Percentiles rank a stretch among this genome's conserved stretches.
phyloP scores from a whole-genome alignment of 2,797 vertebrate species.

The Vultur gryphus region DNA sequence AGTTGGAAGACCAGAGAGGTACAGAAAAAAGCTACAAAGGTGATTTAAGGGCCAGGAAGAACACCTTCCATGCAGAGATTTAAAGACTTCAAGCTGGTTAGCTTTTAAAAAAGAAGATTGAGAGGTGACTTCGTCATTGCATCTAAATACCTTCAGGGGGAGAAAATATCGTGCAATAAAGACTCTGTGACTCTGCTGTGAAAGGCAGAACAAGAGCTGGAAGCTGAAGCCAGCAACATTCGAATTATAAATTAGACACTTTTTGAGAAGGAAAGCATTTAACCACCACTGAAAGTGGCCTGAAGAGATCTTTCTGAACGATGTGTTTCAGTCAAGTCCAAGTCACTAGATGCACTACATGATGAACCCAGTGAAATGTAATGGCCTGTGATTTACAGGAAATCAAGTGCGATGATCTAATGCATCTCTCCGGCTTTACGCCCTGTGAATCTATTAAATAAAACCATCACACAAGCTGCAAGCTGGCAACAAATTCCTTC shows the following conservation, averaged over 20 bases:
- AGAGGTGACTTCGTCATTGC: neutral
- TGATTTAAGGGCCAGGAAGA: conserved; percentile 26
- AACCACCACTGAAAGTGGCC: neutral
- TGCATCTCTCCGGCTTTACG: neutral
- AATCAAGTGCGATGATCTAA: neutral
- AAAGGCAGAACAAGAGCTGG: conserved; percentile 17
- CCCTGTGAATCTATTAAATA: neutral
- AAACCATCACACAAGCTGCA: neutral
- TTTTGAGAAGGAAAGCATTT: neutral
- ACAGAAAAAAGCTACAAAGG: neutral
- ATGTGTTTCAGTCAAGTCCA: neutral
- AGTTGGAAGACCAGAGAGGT: neutral
- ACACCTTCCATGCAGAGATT: neutral
- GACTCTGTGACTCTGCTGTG: neutral
- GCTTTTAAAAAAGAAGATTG: neutral
- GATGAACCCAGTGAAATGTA: neutral
- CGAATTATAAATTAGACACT: conserved; percentile 10
- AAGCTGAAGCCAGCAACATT: neutral
- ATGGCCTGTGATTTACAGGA: neutral
- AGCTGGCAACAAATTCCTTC: neutral
- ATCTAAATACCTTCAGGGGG: neutral
- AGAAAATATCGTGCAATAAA: neutral
- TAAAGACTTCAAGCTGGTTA: conserved; percentile 7
- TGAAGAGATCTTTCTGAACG: neutral
- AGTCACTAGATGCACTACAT: neutral